Evolutionary conservation across 2,888 invertebrate genomes (phyloP), one percentile per base, ranked within the genome.

Genomic region (Agriopis marginaria): DNA sequence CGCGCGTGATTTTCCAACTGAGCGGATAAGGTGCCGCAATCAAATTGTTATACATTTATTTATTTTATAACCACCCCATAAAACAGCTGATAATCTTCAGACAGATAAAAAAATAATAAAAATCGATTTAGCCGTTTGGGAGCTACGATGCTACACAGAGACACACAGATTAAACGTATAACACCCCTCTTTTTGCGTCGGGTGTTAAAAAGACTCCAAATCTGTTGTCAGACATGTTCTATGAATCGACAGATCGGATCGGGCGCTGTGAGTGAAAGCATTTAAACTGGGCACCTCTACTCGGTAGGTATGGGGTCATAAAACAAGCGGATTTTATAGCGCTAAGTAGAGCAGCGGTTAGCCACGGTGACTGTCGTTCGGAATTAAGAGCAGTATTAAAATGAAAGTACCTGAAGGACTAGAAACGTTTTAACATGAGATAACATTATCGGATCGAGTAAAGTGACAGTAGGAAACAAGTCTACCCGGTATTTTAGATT

Each of bases 321-420:
- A 71, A 75, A 71, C 66, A 67, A 61, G 69, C 53, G 62, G 59
- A 58, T 71, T 68, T 74, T 72, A 66, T 63, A 60, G 66, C 55
- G 62, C 59, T 55, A 65, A 65, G 68, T 67, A 68, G 71, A 32
- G 45, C 58, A 44, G 47, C 55, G 63, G 66, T 66, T 61, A 70
- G 66, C 49, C 49, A 23, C 39, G 60, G 54, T 32, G 55, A 42
- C 55, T 62, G 60, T 50, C 67, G 67, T 65, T 45, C n/a, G 11
- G 55, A 54, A 69, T 69, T 61, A 65, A 60, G 44, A 47, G 56
- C 56, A 45, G 67, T 53, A 63, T 59, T 59, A 47, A 63, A 59
- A 50, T 63, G 44, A 44, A 50, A 50, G 55, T 14, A 42, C 45
- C n/a, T 14, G 7, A 47, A 45, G 23, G 32, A 59, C 42, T 12